These are phyloP conservation scores for Dryobota labecula DNA, from an alignment of 2,888 invertebrate genomes.

Conservation along the genomic window DNA sequence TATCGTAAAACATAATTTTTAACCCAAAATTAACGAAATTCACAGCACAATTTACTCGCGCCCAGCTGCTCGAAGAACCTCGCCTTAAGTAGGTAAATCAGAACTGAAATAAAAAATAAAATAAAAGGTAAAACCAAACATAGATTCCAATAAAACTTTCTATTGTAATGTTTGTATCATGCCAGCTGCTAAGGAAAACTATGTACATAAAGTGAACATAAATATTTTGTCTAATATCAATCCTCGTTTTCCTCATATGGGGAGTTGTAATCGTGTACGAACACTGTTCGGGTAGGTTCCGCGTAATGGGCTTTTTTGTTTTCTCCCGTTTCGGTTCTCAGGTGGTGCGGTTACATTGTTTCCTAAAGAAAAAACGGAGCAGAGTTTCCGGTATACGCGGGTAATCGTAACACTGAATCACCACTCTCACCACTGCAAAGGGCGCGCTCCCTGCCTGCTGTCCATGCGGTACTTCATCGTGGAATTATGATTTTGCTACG, in stretches of 20 bases:
- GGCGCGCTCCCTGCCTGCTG: slow-evolving; percentile 80
- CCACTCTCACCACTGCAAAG: slow-evolving; percentile 78
- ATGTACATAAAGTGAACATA: slow-evolving; percentile 62
- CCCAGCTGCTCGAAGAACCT: no score
- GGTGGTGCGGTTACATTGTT: slow-evolving; percentile 72
- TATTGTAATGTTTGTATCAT: slow-evolving; percentile 38
- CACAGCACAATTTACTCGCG: no score
- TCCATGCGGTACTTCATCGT: slow-evolving; percentile 86
- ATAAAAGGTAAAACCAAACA: slow-evolving; percentile 7
- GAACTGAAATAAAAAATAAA: neutral
- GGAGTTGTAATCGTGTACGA: slow-evolving; percentile 67
- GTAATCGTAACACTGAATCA: slow-evolving; percentile 85
- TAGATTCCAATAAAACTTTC: slow-evolving; percentile 32
- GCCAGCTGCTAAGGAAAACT: slow-evolving; percentile 58
- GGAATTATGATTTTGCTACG: slow-evolving; percentile 88
- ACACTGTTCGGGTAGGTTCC: slow-evolving; percentile 65
- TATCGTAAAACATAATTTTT: no score
- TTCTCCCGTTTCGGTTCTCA: slow-evolving; percentile 74
- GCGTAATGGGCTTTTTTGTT: slow-evolving; percentile 79
- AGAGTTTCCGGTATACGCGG: slow-evolving; percentile 68
- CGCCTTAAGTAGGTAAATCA: neutral
- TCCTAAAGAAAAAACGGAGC: slow-evolving; percentile 68
- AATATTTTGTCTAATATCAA: slow-evolving; percentile 70
- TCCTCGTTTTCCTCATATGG: slow-evolving; percentile 72
- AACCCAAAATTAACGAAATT: no score